A percentile compares a stretch with the other conserved stretches of the same genome.
Conservation (phyloP, 2,113 vertebrate species). For the Dolichotis patagonum region DNA sequence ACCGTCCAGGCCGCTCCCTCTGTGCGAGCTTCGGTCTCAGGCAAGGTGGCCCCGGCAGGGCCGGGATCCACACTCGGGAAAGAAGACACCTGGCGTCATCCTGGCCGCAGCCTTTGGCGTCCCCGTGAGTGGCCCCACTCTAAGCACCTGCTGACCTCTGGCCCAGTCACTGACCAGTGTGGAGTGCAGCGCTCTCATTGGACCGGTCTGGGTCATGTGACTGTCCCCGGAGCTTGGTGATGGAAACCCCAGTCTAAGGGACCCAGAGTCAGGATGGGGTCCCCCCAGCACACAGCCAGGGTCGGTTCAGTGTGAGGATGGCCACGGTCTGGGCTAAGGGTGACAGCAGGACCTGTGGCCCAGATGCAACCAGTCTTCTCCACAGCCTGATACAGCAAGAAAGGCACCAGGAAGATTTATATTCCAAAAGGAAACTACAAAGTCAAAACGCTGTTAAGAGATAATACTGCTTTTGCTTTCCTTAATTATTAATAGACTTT, state of each 20-base stretch:
- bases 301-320: accelerated
- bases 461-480: conserved; percentile 68
- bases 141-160: too few relatives aligned
- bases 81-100: accelerated
- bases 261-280: too few relatives aligned
- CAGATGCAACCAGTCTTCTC: accelerated
- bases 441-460: conserved; percentile 75
- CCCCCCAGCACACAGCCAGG: not conserved
- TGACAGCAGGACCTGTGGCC: accelerated
- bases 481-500: conserved; percentile 79
- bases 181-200: accelerated
- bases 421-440: conserved; percentile 50
- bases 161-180: accelerated
- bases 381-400: not conserved
- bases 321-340: not conserved
- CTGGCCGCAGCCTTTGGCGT: accelerated
- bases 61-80: not conserved
- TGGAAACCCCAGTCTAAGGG: not conserved
- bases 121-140: not conserved
- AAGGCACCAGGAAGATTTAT: not conserved
- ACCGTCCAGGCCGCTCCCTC: accelerated
- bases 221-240: too few relatives aligned
- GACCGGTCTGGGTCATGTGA: not conserved
- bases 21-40: accelerated
- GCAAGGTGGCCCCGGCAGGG: not conserved